These are phyloP conservation scores for Buphagus erythrorhynchus DNA, from an alignment of 2,797 vertebrate species.

Conservation along the genomic window DNA sequence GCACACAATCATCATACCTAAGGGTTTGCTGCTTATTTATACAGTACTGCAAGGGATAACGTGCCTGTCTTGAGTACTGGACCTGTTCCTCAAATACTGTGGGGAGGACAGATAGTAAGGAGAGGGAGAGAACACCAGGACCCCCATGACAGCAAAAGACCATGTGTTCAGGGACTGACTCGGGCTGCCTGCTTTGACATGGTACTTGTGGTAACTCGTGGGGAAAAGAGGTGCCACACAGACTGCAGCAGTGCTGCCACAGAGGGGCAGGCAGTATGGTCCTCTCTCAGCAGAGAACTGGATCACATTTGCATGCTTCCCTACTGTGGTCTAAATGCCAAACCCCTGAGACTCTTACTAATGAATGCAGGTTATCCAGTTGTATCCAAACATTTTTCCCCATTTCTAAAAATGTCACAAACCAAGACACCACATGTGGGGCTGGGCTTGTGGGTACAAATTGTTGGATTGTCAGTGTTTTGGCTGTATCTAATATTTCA, in stretches of 20 bases:
- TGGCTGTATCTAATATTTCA: background rate
- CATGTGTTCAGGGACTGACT: background rate
- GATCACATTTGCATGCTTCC: background rate
- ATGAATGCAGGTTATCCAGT: background rate
- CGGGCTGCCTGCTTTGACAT: rapidly evolving
- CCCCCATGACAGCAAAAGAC: background rate
- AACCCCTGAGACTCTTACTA: background rate
- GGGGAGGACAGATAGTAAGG: background rate
- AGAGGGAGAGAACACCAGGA: background rate
- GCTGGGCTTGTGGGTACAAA: background rate
- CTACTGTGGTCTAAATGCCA: background rate
- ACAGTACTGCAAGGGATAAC: background rate
- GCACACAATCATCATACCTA: background rate
- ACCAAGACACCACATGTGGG: background rate
- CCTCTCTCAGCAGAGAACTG: background rate
- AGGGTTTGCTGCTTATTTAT: background rate
- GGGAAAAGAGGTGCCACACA: background rate
- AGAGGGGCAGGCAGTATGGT: background rate
- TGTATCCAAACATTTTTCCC: background rate
- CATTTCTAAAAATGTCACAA: background rate
- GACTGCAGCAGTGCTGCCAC: background rate
- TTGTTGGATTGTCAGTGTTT: background rate
- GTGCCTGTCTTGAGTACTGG: background rate
- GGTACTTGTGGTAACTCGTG: rapidly evolving
- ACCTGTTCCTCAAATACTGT: background rate